Base-by-base conservation (phyloP, 2,888 invertebrate species). In the Eudemis profundana region DNA sequence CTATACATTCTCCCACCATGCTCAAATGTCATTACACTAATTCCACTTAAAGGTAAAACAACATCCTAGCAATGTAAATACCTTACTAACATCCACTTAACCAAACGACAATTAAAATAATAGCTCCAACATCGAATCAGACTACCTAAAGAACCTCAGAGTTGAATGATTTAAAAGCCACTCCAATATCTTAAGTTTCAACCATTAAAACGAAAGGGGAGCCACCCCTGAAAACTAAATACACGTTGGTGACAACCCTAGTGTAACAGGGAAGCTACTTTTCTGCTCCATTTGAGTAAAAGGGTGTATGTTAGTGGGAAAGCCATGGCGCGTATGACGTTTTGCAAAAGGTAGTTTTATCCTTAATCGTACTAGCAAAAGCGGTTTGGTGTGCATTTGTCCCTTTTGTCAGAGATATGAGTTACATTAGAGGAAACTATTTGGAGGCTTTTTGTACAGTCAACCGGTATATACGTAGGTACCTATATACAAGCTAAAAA, bases 141-240 rank as follows among this genome's bases (percentile, higher is more conserved):
- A 15, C 42, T 38, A 53, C 33, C 27, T 54, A 54, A 56, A n/a
- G 17, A 42, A 15, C 19, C 19, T 29, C 27, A 4, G 33, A 54
- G 38, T 27, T 44, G n/a, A 62, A 54, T 62, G 40, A 62, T 54
- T 62, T 21, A 54, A 38, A 40, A 47, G 54, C 62, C 62, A 38
- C 62, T 47, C 54, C 61, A 47, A 62, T 38, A 40, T 62, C 54
- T 62, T 29, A 49, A 54, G 47, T 62, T 62, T 62, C 54, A 40
- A 15, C 47, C 62, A 62, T 54, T 62, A 62, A 36, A 49, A 51
- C 29, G 56, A 57, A 56, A 64, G 64, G 64, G 64, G 57, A 57
- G 57, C 33, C 57, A 57, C 57, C 64, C 57, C 40, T 59, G 57
- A 51, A 64, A 61, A 57, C 63, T 57, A 64, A 59, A 56, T 51